Percentiles rank a stretch among this genome's conserved stretches.
These are phyloP conservation scores for Marmota flaviventris DNA, from an alignment of 2,113 vertebrate species.

Conservation along the genomic window DNA sequence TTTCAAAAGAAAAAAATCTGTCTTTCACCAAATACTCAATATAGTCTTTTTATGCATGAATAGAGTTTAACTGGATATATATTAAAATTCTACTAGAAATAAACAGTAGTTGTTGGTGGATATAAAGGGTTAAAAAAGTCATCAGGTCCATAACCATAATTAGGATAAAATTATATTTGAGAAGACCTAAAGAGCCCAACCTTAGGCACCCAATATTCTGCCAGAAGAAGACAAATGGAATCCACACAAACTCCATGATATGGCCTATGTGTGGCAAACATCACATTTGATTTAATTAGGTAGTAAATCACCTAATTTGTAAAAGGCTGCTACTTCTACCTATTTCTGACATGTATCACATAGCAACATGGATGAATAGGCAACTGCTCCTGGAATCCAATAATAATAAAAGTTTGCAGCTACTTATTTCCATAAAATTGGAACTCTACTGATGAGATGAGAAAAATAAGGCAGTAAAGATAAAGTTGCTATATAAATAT, in stretches of 20 bases:
- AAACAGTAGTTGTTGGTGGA: neutral
- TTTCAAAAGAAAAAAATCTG: constrained; percentile 27
- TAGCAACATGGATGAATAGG: neutral
- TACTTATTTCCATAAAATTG: neutral
- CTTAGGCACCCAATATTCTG: neutral
- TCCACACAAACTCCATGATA: neutral
- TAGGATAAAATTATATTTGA: neutral
- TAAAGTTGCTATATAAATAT: neutral
- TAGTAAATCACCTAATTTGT: neutral
- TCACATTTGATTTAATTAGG: neutral
- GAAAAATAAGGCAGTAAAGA: neutral
- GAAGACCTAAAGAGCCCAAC: constrained; percentile 2
- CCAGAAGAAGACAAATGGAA: neutral
- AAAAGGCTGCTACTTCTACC: neutral
- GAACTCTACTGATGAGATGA: neutral
- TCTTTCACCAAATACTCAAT: constrained; percentile 22
- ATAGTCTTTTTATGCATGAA: neutral
- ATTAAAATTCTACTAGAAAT: constrained; percentile 23
- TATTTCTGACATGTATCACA: neutral
- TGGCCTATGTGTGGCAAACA: neutral
- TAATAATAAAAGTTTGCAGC: neutral
- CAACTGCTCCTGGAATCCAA: neutral
- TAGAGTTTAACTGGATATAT: neutral
- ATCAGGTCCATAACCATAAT: constrained; percentile 4
- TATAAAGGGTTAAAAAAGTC: neutral